Conservation (phyloP, 1,140 invertebrate species). For the Drosophila truncata region DNA sequence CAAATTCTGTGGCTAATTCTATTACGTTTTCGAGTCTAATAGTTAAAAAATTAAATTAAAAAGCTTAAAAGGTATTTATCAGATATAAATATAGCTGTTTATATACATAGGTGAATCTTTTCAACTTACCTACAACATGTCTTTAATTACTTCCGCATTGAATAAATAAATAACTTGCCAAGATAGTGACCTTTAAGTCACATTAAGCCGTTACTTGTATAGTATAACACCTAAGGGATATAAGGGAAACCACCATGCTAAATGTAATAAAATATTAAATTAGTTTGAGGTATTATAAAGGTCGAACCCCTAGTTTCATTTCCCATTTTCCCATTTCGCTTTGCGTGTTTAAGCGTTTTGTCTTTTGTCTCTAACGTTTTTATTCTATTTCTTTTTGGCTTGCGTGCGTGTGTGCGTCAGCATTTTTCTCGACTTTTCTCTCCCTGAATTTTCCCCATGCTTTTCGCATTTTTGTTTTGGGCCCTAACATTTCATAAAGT, state of each 20-base stretch:
- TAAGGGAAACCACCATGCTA: neutral
- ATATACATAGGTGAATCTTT: no score
- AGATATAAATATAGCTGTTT: neutral
- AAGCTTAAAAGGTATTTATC: neutral
- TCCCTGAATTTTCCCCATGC: slow-evolving; percentile 24
- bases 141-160: neutral
- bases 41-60: neutral
- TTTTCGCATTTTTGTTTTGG: slow-evolving; percentile 37
- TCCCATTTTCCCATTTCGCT: slow-evolving; percentile 22
- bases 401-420: slow-evolving; percentile 37
- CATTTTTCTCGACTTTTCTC: slow-evolving; percentile 40
- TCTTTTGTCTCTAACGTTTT: slow-evolving; percentile 69
- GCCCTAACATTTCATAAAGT: slow-evolving; percentile 65
- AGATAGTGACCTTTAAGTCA: slow-evolving; percentile 3
- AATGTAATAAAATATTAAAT: slow-evolving; percentile 5
- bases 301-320: slow-evolving; percentile 13
- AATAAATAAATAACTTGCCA: neutral
- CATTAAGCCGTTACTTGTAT: neutral
- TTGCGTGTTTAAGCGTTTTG: slow-evolving; percentile 74
- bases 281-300: slow-evolving; percentile 14
- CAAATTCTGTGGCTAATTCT: no score
- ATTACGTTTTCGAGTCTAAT: no score
- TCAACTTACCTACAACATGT: no score
- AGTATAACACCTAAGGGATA: no score
- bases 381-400: slow-evolving; percentile 43